Evolutionary conservation across 2,888 invertebrate species (phyloP).

Genomic region (Luperina testacea): DNA sequence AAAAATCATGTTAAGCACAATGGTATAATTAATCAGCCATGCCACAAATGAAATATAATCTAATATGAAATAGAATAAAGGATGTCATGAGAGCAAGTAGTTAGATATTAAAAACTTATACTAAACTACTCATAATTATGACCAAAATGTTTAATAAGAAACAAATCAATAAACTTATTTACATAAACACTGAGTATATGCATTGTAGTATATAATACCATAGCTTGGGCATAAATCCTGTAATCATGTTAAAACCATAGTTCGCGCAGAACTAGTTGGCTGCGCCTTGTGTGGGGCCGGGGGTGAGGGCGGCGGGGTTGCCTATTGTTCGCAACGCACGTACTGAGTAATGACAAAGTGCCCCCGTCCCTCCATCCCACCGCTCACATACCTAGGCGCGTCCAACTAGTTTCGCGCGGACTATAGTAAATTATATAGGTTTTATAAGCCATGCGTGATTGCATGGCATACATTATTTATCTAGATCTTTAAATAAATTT

Average conservation of each 20-base stretch:
- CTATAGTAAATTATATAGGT: neutral
- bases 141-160: slow-evolving; percentile 39
- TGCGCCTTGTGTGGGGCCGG: too few relatives aligned
- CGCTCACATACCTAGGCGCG: too few relatives aligned
- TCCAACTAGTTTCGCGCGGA: too few relatives aligned
- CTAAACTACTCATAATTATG: slow-evolving; percentile 14
- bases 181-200: slow-evolving; percentile 37
- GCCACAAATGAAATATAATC: slow-evolving; percentile 23
- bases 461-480: neutral
- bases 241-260: neutral
- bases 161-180: slow-evolving; percentile 57
- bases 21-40: slow-evolving; percentile 12
- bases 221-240: neutral
- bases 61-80: slow-evolving; percentile 9
- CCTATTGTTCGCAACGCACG: too few relatives aligned
- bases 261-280: too few relatives aligned
- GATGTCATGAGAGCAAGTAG: slow-evolving; percentile 14
- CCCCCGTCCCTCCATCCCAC: too few relatives aligned
- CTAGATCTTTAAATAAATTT: too few relatives aligned
- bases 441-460: neutral
- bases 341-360: too few relatives aligned
- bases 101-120: slow-evolving; percentile 2
- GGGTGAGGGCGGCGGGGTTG: too few relatives aligned
- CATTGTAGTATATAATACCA: slow-evolving; percentile 14
- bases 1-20: slow-evolving; percentile 42